Percentiles rank a stretch among this genome's conserved stretches.
Conservation (phyloP, 1,140 invertebrate genomes). For the Cyclina sinensis region DNA sequence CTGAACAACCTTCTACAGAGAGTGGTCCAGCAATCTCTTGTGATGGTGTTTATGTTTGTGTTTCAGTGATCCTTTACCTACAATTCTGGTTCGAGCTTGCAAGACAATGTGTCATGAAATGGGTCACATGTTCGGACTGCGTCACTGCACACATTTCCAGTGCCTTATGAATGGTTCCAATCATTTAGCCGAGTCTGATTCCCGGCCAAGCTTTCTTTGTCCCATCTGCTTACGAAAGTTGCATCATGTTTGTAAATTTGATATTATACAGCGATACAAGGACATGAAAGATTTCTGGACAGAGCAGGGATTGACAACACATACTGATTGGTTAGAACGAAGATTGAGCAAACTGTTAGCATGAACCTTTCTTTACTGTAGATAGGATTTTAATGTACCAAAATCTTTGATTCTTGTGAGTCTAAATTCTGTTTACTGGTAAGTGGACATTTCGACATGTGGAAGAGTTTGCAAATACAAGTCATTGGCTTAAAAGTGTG, state of each 20-base stretch:
- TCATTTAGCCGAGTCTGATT: constrained; percentile 72
- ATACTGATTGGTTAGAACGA: constrained; percentile 69
- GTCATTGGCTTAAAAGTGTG: too few species aligned
- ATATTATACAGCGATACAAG: constrained; percentile 73
- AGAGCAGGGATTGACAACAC: constrained; percentile 30
- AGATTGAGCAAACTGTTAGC: constrained; percentile 52
- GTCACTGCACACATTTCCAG: constrained; percentile 78
- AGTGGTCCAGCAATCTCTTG: too few species aligned
- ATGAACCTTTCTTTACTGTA: too few species aligned
- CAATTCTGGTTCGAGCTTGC: constrained; percentile 66
- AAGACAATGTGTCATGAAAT: constrained; percentile 80
- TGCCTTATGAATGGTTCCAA: constrained; percentile 81
- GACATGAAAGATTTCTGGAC: constrained; percentile 72
- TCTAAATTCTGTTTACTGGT: too few species aligned
- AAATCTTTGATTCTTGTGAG: too few species aligned
- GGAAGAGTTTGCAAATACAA: too few species aligned
- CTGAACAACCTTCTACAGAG: too few species aligned
- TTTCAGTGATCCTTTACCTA: constrained; percentile 44
- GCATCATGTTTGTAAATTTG: constrained; percentile 73
- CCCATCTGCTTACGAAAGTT: constrained; percentile 79
- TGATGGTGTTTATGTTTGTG: too few species aligned
- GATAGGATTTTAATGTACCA: too few species aligned
- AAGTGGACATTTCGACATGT: too few species aligned
- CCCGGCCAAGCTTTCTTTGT: constrained; percentile 74
- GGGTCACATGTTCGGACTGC: constrained; percentile 78